phyloP scores from a whole-genome alignment of 2,113 vertebrate genomes.

The Emydocephalus ijimae region DNA sequence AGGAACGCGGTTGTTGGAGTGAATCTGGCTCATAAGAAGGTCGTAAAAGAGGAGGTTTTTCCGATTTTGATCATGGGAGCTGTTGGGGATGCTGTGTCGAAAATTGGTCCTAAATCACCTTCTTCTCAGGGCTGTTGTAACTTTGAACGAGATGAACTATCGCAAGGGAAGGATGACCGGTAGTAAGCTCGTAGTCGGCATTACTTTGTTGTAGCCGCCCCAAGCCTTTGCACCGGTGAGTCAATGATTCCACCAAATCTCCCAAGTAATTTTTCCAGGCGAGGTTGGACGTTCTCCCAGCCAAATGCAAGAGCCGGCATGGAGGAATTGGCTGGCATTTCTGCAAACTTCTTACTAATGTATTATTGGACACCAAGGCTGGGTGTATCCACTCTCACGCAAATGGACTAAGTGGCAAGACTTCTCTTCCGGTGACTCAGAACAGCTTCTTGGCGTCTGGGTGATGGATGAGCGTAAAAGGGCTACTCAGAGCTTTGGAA shows the following conservation, averaged over 20 bases:
- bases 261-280: not conserved
- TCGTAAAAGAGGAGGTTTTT: fast-evolving
- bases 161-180: not conserved
- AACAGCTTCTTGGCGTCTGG: not conserved
- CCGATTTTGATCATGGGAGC: not conserved
- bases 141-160: not conserved
- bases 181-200: not conserved
- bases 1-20: not conserved
- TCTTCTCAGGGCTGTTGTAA: too few relatives aligned
- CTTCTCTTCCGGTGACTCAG: not conserved
- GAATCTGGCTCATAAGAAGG: not conserved
- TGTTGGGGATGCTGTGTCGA: not conserved
- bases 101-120: not conserved
- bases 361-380: not conserved
- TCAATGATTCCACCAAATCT: not conserved
- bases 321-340: not conserved
- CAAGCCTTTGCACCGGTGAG: not conserved
- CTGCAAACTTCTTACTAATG: not conserved
- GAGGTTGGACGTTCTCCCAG: not conserved
- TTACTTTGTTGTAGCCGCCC: not conserved
- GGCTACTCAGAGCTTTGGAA: not conserved
- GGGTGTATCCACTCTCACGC: not conserved
- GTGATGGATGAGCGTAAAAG: not conserved
- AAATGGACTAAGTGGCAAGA: not conserved
- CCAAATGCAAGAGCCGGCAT: not conserved